phyloP scores from a whole-genome alignment of 2,113 vertebrate species.

The Potamarius usumacintae region DNA sequence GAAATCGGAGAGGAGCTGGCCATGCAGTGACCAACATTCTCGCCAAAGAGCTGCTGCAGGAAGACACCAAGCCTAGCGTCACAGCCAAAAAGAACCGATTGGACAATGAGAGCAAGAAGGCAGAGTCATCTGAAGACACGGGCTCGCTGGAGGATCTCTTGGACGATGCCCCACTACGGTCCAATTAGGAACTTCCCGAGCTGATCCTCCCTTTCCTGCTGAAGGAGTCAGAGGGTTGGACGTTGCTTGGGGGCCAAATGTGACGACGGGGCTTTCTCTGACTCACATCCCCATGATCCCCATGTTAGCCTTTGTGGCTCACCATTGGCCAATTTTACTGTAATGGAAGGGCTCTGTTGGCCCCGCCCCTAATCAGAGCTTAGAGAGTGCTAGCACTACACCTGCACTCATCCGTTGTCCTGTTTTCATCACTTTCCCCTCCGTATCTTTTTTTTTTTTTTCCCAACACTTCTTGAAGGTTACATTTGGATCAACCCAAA shows the following conservation, averaged over 20 bases:
- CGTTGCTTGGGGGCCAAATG: constrained; percentile 38
- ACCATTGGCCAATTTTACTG: constrained; percentile 33
- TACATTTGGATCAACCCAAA: constrained; percentile 34
- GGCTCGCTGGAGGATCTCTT: constrained; percentile 71
- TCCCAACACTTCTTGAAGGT: neutral
- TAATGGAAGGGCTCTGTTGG: constrained; percentile 23
- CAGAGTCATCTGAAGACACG: constrained; percentile 56
- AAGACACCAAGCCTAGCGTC: constrained; percentile 63
- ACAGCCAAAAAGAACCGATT: constrained; percentile 53
- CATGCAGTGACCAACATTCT: constrained; percentile 84
- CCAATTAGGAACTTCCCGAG: constrained; percentile 59
- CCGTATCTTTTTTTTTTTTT: constrained; percentile 8
- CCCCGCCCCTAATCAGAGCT: constrained; percentile 37
- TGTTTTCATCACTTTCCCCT: neutral
- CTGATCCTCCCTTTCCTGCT: neutral
- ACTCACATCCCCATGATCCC: neutral
- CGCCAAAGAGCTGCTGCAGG: constrained; percentile 84
- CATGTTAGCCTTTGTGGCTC: constrained; percentile 14
- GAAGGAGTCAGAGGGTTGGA: constrained; percentile 32
- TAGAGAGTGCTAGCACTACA: neutral
- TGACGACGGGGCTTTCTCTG: constrained; percentile 45
- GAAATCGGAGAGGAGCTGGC: constrained; percentile 81
- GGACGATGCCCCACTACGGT: constrained; percentile 59
- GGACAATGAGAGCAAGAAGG: constrained; percentile 46
- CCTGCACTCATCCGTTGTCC: constrained; percentile 50